These are phyloP conservation scores for Thaumatotibia leucotreta DNA, from an alignment of 1,140 invertebrate species.

Conservation along the genomic window DNA sequence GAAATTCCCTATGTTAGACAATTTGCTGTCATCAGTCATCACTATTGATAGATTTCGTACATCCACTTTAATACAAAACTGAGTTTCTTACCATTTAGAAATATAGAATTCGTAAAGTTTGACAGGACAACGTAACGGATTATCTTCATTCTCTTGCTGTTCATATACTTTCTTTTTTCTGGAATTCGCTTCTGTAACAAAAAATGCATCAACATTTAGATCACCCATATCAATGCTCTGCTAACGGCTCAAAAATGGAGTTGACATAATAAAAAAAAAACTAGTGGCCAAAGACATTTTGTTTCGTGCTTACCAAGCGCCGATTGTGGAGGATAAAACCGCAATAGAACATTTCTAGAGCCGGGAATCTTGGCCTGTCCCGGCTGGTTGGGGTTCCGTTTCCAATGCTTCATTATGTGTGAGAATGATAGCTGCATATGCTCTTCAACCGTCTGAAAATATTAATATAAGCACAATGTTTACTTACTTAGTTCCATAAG, in stretches of 20 bases:
- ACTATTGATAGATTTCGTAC: too few species aligned
- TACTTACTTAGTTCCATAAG: too few species aligned
- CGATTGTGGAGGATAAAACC: conserved; percentile 92
- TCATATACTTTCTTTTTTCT: conserved; percentile 92
- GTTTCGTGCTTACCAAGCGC: conserved; percentile 80
- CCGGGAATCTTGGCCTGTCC: conserved; percentile 82
- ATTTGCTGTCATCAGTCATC: too few species aligned
- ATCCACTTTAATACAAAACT: too few species aligned
- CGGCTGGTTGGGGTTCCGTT: conserved; percentile 86
- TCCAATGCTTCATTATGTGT: conserved; percentile 97
- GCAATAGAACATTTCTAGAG: conserved; percentile 86
- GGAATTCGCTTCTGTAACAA: conserved; percentile 84
- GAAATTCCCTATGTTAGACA: too few species aligned
- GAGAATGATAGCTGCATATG: conserved; percentile 95
- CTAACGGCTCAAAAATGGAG: too few species aligned
- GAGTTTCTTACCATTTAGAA: conserved; percentile 92
- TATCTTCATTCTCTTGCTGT: conserved; percentile 94
- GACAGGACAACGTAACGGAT: conserved; percentile 94
- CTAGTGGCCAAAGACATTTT: conserved; percentile 8
- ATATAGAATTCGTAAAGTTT: conserved; percentile 97
- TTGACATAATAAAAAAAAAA: too few species aligned
- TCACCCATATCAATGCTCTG: conserved; percentile 88
- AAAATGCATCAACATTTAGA: conserved; percentile 16
- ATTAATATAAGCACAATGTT: conserved; percentile 13
- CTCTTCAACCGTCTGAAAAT: conserved; percentile 88